These are phyloP conservation scores for Sarcophaga carnaria DNA, from an alignment of 2,888 invertebrate species.

Conservation along the genomic window DNA sequence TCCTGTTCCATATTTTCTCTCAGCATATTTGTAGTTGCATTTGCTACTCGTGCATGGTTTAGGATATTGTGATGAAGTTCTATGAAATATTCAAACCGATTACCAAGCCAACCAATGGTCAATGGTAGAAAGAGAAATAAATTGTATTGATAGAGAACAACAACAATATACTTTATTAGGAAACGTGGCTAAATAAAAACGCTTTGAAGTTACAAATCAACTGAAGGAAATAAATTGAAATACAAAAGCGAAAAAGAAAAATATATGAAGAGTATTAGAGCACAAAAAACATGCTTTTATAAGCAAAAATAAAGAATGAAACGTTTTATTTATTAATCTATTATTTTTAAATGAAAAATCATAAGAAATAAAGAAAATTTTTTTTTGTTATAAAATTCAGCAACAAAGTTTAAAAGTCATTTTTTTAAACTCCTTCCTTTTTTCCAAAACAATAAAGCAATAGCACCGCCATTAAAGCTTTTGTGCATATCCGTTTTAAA, in stretches of 20 bases:
- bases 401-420: too few relatives aligned
- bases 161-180: not conserved
- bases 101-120: slow-evolving; percentile 52
- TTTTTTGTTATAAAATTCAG: too few relatives aligned
- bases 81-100: slow-evolving; percentile 61
- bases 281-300: too few relatives aligned
- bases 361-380: too few relatives aligned
- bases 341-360: too few relatives aligned
- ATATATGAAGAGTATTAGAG: too few relatives aligned
- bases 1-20: too few relatives aligned
- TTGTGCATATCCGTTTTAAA: slow-evolving; percentile 50
- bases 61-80: slow-evolving; percentile 66
- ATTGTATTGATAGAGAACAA: slow-evolving; percentile 51
- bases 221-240: slow-evolving; percentile 14
- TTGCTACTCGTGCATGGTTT: slow-evolving; percentile 50
- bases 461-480: slow-evolving; percentile 12
- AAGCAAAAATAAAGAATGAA: too few relatives aligned
- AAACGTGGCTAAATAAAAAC: slow-evolving; percentile 40
- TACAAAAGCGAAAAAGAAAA: not conserved
- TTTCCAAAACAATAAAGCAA: too few relatives aligned
- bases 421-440: too few relatives aligned
- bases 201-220: not conserved
- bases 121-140: slow-evolving; percentile 63
- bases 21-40: not conserved
- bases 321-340: too few relatives aligned